These are phyloP conservation scores for Theonella swinhoei DNA, from an alignment of 37 sponge, comb jelly and placozoan species.

Conservation along the genomic window DNA sequence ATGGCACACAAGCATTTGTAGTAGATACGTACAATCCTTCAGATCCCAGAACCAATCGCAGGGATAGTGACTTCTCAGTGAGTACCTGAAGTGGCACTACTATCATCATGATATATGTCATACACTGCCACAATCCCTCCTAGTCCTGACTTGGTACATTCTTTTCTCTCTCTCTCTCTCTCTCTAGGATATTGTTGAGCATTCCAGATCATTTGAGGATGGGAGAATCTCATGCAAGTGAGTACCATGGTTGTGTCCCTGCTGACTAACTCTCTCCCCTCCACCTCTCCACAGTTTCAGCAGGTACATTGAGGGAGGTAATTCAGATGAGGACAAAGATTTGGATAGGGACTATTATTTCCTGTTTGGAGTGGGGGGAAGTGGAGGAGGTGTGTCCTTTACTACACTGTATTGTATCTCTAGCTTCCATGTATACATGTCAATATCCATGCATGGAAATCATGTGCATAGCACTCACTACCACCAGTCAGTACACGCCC, in stretches of 20 bases:
- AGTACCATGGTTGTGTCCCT: neutral
- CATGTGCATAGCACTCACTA: too few species aligned
- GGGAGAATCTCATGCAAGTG: constrained; percentile 44
- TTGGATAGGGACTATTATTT: constrained; percentile 2
- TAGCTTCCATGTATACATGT: too few species aligned
- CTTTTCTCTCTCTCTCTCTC: neutral
- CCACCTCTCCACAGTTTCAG: constrained; percentile 25
- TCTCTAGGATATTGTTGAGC: neutral
- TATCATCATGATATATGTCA: neutral
- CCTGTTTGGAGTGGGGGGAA: constrained; percentile 12
- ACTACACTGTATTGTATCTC: neutral
- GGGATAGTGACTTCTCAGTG: too few species aligned
- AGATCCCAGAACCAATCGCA: neutral
- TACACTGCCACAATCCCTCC: too few species aligned
- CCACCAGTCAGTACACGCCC: too few species aligned
- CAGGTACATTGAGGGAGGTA: neutral
- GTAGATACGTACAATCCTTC: constrained; percentile 32
- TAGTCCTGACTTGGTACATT: too few species aligned
- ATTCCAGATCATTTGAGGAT: neutral
- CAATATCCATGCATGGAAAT: too few species aligned
- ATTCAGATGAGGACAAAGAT: constrained; percentile 10
- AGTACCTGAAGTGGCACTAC: neutral
- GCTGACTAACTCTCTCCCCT: neutral
- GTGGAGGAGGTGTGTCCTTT: neutral
- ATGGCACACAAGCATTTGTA: neutral